Conservation (phyloP, 2,797 vertebrate genomes). For the Notoglanidium macrostoma region DNA sequence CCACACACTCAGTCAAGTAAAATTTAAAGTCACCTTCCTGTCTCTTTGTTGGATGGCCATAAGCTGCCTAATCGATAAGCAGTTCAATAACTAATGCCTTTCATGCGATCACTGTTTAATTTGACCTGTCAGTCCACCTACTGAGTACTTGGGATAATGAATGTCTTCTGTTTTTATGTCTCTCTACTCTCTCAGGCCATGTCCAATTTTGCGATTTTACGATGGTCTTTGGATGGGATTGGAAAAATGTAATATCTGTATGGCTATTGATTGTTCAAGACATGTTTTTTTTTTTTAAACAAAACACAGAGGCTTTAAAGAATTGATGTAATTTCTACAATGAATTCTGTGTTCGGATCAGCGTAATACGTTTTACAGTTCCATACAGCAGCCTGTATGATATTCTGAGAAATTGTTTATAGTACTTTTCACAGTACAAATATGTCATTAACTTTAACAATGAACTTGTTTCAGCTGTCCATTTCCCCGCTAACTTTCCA, state of each 20-base stretch:
- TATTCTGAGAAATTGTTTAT: conserved; percentile 5
- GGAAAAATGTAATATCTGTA: conserved; percentile 5
- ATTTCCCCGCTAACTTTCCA: background rate
- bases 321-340: background rate
- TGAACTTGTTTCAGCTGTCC: background rate
- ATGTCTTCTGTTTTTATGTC: conserved; percentile 5
- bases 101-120: conserved; percentile 36
- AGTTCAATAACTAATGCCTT: conserved; percentile 54
- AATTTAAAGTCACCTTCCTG: conserved; percentile 23
- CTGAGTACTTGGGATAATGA: conserved; percentile 33
- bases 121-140: conserved; percentile 18
- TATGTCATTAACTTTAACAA: background rate
- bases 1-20: background rate
- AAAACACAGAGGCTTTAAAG: background rate
- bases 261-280: background rate
- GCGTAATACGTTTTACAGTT: background rate
- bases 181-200: background rate
- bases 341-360: background rate
- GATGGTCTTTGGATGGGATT: background rate
- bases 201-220: background rate
- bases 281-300: background rate
- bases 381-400: background rate
- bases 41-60: background rate
- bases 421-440: background rate
- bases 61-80: conserved; percentile 45